These are phyloP conservation scores for Dryoscopus gambensis DNA, from an alignment of 2,113 vertebrate species.

Conservation along the genomic window DNA sequence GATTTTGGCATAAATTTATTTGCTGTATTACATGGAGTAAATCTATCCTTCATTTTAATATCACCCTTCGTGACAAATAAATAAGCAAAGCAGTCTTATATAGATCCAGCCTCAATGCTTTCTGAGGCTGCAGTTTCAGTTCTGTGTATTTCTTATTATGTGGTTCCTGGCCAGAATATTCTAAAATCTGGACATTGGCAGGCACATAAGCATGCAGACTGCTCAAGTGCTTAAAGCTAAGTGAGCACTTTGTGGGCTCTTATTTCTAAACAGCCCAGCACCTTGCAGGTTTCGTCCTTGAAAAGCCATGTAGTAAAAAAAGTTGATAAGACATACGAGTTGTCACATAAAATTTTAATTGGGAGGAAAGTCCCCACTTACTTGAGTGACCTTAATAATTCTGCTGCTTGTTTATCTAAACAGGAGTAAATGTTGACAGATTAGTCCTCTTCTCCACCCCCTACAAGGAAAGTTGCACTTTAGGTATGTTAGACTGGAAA, in stretches of 20 bases:
- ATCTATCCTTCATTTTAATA: background rate
- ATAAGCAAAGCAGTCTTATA: background rate
- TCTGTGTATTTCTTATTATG: background rate
- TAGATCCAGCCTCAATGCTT: background rate
- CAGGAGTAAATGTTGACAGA: background rate
- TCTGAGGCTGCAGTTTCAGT: background rate
- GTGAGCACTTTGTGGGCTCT: background rate
- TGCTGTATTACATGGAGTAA: background rate
- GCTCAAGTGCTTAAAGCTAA: background rate
- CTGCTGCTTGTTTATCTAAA: background rate
- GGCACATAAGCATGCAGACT: background rate
- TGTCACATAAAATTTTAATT: background rate
- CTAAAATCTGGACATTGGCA: background rate
- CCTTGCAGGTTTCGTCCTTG: background rate
- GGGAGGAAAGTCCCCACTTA: background rate
- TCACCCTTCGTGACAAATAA: background rate
- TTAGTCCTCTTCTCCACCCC: background rate
- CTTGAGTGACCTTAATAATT: background rate
- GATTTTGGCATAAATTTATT: background rate
- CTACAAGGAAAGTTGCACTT: background rate
- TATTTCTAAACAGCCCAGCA: background rate
- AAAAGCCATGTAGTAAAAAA: background rate
- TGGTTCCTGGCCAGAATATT: background rate
- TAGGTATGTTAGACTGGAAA: rapidly evolving
- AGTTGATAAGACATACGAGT: background rate